Base-by-base conservation (phyloP, 2,888 invertebrate species). In the Listrodromus nycthemerus region DNA sequence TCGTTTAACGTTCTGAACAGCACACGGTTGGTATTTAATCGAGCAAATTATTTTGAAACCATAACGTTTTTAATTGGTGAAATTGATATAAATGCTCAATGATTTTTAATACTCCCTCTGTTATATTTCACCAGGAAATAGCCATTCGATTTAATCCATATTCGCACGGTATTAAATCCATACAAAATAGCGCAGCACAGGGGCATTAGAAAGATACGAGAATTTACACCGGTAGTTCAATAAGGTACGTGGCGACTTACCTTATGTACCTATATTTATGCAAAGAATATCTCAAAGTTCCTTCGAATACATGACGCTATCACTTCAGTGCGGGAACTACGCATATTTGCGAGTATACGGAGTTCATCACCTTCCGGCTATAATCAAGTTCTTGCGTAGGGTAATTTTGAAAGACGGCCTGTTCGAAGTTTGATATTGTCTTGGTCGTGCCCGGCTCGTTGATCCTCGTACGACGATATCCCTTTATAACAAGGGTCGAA, bases 301-400 rank as follows among this genome's bases (percentile, higher is more conserved):
- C 27, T 48, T 52, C 52, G 58, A 13, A 48, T 4, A 2, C 27
- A 48, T 21, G 45, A 24, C n/a, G 27, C 13, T 16, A 4, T 10
- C 41, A 73, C 37, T 24, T 70, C 77, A 37, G 48, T 50, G 55
- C 61, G 52, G 58, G 48, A 30, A 30, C 7, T 27, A 61, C 30
- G 69, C 45, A 71, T 52, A 73, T 70, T 48, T 65, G n/a, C 16
- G 80, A 55, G 30, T 61, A 66, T n/a, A 48, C 30, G 19, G 27
- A 65, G 50, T 70, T 75, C 75, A 45, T 70, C 65, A 66, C 74
- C 65, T 58, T 79, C 30, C 65, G 70, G 79, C 70, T 70, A 50
- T 80, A 80, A 79, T 83, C 74, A 83, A 79, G 75, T 83, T 83
- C 83, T 79, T 75, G 65, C 79, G 73, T 71, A 30, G 61, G 61